phyloP scores from a whole-genome alignment of 2,888 invertebrate species.

The Lasioglossum villosulum region DNA sequence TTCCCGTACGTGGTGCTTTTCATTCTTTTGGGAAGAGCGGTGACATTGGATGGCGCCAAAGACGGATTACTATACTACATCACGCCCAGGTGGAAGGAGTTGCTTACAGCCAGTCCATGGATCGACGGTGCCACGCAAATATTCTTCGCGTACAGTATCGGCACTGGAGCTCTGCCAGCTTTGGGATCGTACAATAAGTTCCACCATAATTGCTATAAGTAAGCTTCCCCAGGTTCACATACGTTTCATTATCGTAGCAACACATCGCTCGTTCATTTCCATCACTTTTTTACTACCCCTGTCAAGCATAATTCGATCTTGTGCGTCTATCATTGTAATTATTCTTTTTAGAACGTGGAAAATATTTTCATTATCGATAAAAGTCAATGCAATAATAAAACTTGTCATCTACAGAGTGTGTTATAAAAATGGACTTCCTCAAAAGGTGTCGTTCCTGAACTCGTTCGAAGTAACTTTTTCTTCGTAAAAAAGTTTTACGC shows the following conservation, averaged over 20 bases:
- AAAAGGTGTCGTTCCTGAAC: too few relatives aligned
- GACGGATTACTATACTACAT: conserved; percentile 89
- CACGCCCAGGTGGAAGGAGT: conserved; percentile 87
- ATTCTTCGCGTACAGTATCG: conserved; percentile 92
- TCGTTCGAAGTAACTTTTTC: too few relatives aligned
- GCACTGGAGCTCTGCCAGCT: conserved; percentile 91
- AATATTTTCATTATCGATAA: background rate
- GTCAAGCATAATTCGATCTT: background rate
- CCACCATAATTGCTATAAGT: conserved; percentile 91
- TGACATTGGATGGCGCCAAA: conserved; percentile 88
- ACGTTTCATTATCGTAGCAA: background rate
- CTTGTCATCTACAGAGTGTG: too few relatives aligned
- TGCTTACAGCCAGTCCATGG: conserved; percentile 87
- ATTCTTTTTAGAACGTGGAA: background rate
- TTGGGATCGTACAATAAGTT: conserved; percentile 91
- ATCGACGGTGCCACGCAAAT: conserved; percentile 92
- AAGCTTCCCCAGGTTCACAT: conserved; percentile 55
- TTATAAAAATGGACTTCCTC: too few relatives aligned
- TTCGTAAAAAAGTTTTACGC: too few relatives aligned
- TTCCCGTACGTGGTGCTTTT: conserved; percentile 90
- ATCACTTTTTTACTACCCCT: background rate
- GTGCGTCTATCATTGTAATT: background rate
- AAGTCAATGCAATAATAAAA: too few relatives aligned
- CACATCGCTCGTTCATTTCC: background rate
- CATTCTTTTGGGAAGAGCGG: conserved; percentile 88